A percentile compares a stretch with the other conserved stretches of the same genome.
Evolutionary conservation across 2,113 vertebrate species (phyloP).

Genomic region (Naja naja): DNA sequence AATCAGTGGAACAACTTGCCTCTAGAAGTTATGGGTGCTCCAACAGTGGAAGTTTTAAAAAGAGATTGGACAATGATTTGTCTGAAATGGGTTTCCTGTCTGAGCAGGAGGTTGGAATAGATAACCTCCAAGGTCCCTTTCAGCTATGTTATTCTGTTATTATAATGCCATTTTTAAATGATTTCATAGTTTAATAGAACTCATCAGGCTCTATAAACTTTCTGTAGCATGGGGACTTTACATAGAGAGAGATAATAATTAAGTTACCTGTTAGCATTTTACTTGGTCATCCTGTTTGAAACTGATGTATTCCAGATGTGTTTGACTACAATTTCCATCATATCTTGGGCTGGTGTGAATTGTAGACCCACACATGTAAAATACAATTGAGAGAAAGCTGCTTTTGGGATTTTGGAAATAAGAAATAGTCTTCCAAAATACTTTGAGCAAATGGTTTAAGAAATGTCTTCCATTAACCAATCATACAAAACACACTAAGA

Average conservation of each 20-base stretch:
- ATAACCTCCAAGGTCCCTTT: not conserved
- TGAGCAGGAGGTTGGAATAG: not conserved
- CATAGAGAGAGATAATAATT: not conserved
- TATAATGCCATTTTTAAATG: not conserved
- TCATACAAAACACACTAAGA: not conserved
- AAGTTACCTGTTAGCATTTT: not conserved
- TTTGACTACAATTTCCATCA: not conserved
- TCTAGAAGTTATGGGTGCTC: not conserved
- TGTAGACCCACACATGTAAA: not conserved
- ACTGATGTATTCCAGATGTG: not conserved
- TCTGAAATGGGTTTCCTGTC: not conserved
- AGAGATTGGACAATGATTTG: not conserved
- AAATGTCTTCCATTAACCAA: not conserved
- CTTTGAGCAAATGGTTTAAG: not conserved
- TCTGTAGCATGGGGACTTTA: not conserved
- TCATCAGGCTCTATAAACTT: not conserved
- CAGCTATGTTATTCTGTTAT: not conserved
- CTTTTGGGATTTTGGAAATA: not conserved
- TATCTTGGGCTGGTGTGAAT: not conserved
- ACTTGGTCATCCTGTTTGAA: not conserved
- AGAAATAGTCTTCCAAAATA: not conserved
- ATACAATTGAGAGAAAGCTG: not conserved
- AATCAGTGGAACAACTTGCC: not conserved
- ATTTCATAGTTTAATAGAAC: not conserved
- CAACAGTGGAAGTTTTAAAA: not conserved